phyloP scores from a whole-genome alignment of 2,888 invertebrate species.

The Cosmia trapezina region DNA sequence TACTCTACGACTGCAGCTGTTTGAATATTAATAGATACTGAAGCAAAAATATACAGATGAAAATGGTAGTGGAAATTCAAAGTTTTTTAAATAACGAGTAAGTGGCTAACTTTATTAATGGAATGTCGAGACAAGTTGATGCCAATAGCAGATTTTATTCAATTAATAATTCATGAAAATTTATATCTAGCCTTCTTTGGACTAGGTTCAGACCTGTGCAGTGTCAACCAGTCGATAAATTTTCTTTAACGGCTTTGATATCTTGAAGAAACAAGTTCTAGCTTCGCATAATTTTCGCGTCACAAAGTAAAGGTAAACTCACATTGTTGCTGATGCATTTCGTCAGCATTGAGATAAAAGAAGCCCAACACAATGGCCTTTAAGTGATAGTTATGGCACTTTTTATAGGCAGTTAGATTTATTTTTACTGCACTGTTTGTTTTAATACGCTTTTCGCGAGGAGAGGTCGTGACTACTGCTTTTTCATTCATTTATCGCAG shows the following conservation, averaged over 20 bases:
- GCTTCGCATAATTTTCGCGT: constrained; percentile 71
- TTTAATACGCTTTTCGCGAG: constrained; percentile 88
- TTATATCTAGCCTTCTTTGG: constrained; percentile 45
- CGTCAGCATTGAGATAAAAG: constrained; percentile 81
- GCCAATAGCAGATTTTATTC: constrained; percentile 54
- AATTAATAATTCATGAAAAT: constrained; percentile 75
- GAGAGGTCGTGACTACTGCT: constrained; percentile 84
- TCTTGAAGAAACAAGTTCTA: constrained; percentile 63
- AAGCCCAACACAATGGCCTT: constrained; percentile 85
- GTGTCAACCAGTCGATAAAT: constrained; percentile 77
- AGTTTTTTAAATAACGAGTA: not conserved
- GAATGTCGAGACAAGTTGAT: constrained; percentile 13
- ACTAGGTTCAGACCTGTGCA: constrained; percentile 62
- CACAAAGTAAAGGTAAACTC: constrained; percentile 69
- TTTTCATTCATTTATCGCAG: constrained; percentile 78
- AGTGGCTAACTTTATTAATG: constrained; percentile 30
- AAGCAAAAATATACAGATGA: constrained; percentile 8
- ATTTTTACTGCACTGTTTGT: constrained; percentile 90
- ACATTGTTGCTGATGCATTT: constrained; percentile 81
- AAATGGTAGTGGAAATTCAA: not conserved
- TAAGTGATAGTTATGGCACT: constrained; percentile 91
- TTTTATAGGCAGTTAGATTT: constrained; percentile 91
- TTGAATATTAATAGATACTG: constrained; percentile 30
- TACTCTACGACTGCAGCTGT: constrained; percentile 24
- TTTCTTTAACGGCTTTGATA: constrained; percentile 66